A percentile compares a stretch with the other conserved stretches of the same genome.
These are phyloP conservation scores for Elmis aenea DNA, from an alignment of 2,888 invertebrate genomes.

Conservation along the genomic window DNA sequence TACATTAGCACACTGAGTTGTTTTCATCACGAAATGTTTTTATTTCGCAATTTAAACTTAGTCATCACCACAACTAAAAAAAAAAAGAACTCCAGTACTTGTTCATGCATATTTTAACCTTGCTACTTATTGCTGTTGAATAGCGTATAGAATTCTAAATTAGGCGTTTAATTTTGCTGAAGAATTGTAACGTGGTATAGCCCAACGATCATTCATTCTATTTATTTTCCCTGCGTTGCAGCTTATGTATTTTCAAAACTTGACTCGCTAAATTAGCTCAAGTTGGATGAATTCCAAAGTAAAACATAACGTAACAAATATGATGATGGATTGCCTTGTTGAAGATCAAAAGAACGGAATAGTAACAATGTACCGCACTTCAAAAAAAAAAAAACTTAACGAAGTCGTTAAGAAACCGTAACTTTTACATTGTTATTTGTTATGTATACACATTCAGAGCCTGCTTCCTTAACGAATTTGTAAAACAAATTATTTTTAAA, in stretches of 20 bases:
- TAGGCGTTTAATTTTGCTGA: no score
- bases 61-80: no score
- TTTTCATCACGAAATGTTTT: no score
- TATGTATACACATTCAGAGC: neutral
- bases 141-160: no score
- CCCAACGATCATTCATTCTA: conserved; percentile 15
- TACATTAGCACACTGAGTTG: no score
- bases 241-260: conserved; percentile 21
- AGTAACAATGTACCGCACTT: conserved; percentile 17
- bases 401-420: conserved; percentile 10
- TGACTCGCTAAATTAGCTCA: conserved; percentile 21
- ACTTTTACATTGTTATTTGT: neutral
- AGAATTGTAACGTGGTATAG: no score
- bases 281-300: conserved; percentile 21
- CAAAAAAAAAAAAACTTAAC: conserved; percentile 8
- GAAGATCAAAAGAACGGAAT: conserved; percentile 23
- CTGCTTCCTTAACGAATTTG: no score
- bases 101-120: no score
- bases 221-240: conserved; percentile 12
- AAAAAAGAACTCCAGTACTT: no score
- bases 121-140: no score
- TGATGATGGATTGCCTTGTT: conserved; percentile 23
- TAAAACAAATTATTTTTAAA: no score
- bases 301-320: conserved; percentile 24
- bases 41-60: no score